Evolutionary conservation across 2,888 invertebrate species (phyloP).

Genomic region (Serrognathus titanus): DNA sequence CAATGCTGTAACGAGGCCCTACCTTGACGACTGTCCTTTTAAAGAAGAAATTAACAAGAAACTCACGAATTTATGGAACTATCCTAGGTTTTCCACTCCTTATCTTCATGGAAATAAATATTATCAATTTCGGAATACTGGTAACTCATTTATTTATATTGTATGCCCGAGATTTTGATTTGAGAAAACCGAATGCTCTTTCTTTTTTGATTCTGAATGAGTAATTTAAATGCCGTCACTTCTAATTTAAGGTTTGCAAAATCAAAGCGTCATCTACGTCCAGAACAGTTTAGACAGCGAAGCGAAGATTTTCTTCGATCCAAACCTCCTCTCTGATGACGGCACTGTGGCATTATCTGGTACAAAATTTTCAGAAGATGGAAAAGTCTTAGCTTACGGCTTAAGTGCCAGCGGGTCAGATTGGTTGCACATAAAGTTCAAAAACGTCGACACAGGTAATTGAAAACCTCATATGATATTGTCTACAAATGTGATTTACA

Average conservation of each 20-base stretch:
- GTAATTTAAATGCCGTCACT: neutral
- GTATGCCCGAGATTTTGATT: neutral
- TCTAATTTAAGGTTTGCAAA: constrained; percentile 73
- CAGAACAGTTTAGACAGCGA: constrained; percentile 73
- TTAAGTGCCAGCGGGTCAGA: constrained; percentile 93
- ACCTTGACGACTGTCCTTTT: constrained; percentile 71
- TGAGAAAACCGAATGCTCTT: neutral
- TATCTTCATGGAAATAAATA: constrained; percentile 78
- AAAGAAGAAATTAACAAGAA: constrained; percentile 72
- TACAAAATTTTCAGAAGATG: constrained; percentile 84
- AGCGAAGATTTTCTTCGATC: constrained; percentile 87
- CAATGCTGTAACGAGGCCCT: constrained; percentile 85
- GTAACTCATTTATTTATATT: constrained; percentile 19
- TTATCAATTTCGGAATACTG: constrained; percentile 86
- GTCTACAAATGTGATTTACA: constrained; percentile 27
- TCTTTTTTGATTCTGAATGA: neutral
- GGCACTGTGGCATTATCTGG: constrained; percentile 79
- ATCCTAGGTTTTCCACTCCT: constrained; percentile 91
- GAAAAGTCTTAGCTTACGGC: constrained; percentile 85
- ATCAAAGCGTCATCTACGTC: constrained; percentile 93
- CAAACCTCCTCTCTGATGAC: constrained; percentile 87
- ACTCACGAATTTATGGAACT: constrained; percentile 91
- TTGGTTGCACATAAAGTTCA: constrained; percentile 88
- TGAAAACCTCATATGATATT: constrained; percentile 1
- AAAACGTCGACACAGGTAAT: constrained; percentile 67